Evolutionary conservation across 2,113 vertebrate genomes (phyloP), one percentile per base, ranked within the genome.

Genomic region (Thermophis baileyi): DNA sequence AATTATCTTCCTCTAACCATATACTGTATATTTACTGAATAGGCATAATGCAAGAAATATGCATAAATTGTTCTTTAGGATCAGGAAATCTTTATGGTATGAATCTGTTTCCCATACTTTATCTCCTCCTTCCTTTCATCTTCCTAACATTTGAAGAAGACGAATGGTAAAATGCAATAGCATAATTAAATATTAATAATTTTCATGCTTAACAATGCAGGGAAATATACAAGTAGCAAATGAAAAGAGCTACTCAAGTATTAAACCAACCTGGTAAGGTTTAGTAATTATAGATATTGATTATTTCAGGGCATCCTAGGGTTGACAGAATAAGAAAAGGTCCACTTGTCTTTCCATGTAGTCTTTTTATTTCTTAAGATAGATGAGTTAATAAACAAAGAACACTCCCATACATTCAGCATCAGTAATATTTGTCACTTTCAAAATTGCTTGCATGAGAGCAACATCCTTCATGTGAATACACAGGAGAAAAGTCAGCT

Each of bases 361-460:
- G 94, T 96, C 93, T 97, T 60, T 97, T 97, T 97, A 97, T 97
- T 98, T 97, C 96, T 95, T 92, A 98, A 97, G 97, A 98, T 97
- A 95, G 97, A 98, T 98, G 97, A 97, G 96, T 97, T 98, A 98
- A 98, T 98, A 98, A 98, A 97, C 95, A 96, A 44, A n/a, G 93
- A 97, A 93, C 96, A 95, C 94, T 97, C 96, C 96, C 96, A 97
- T 98, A 98, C 98, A 98, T 98, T 97, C 95, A 97, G 95, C 96
- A 97, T 97, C 96, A 97, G 94, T 97, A 98, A 97, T 97, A 97
- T 98, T 97, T 98, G 97, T 98, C 97, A 98, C 95, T 94, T 97
- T 97, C 12, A 86, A 95, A 98, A 97, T 97, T 97, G 97, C 96
- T 97, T 94, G 94, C 89, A 95, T 97, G 96, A 97, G 95, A 96